A percentile compares a stretch with the other conserved stretches of the same genome.
phyloP scores from a whole-genome alignment of 2,113 vertebrate genomes.

The Bufo bufo region DNA sequence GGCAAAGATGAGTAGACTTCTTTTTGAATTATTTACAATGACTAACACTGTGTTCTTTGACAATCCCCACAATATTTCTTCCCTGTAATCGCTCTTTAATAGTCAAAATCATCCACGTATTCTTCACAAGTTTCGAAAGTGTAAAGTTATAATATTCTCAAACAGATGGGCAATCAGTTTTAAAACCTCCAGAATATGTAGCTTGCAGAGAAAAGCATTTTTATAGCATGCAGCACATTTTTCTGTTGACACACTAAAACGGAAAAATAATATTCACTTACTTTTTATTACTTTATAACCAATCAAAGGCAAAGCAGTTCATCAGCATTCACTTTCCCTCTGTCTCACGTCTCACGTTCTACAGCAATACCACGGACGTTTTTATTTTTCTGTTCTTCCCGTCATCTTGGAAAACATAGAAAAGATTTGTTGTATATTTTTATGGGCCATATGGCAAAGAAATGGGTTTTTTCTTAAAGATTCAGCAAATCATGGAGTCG shows the following conservation, averaged over 20 bases:
- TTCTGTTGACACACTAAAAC: conserved; percentile 54
- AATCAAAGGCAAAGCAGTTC: conserved; percentile 41
- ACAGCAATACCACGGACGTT: conserved; percentile 9
- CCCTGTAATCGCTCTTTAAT: conserved; percentile 45
- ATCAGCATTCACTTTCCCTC: conserved; percentile 46
- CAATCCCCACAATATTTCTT: conserved; percentile 40
- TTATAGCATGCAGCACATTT: conserved; percentile 44
- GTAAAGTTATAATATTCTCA: conserved; percentile 49
- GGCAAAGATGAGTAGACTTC: not conserved
- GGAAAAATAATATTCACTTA: conserved; percentile 50
- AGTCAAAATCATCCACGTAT: conserved; percentile 42
- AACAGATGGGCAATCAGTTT: conserved; percentile 54
- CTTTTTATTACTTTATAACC: conserved; percentile 47
- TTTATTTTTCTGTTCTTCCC: conserved; percentile 25
- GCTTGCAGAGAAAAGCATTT: conserved; percentile 49
- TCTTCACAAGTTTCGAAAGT: conserved; percentile 46
- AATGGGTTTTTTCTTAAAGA: conserved; percentile 61
- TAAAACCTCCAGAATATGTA: conserved; percentile 47
- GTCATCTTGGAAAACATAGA: conserved; percentile 19
- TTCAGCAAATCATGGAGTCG: conserved; percentile 60
- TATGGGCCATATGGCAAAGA: conserved; percentile 60
- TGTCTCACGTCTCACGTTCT: conserved; percentile 27
- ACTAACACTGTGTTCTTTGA: not conserved
- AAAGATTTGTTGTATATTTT: conserved; percentile 49
- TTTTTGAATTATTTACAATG: conserved; percentile 23